These are phyloP conservation scores for Eulemur macaco DNA, from an alignment of 2,113 vertebrate species.

Conservation along the genomic window DNA sequence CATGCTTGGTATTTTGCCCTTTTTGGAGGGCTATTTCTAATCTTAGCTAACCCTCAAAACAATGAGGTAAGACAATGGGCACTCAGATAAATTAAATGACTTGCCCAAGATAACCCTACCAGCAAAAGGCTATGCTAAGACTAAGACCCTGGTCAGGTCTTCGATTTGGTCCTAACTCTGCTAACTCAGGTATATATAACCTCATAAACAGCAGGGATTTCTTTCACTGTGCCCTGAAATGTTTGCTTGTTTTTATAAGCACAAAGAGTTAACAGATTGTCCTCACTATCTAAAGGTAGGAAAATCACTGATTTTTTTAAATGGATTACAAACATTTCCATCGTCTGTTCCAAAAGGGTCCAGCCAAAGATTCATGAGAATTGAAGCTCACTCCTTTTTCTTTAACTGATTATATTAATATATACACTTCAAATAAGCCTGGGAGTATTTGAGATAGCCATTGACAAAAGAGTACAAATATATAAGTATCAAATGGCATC, in stretches of 20 bases:
- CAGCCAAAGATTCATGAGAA: neutral
- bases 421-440: neutral
- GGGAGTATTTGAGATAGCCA: neutral
- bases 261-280: slow-evolving; percentile 54
- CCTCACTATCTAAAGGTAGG: neutral
- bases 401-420: neutral
- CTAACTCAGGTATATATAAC: rapidly evolving
- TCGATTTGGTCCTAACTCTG: neutral
- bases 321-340: slow-evolving; percentile 24
- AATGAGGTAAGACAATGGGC: neutral
- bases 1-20: neutral
- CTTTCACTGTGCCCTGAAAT: neutral
- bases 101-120: neutral
- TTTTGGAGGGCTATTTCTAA: neutral
- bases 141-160: neutral
- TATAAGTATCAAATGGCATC: neutral
- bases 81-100: neutral
- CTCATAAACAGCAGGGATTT: neutral
- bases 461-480: neutral
- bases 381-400: neutral
- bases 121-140: neutral
- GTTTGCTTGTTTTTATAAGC: slow-evolving; percentile 27
- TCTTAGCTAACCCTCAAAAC: neutral
- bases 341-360: neutral
- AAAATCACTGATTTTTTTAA: neutral